Evolutionary conservation across 1,140 invertebrate genomes (phyloP).

Genomic region (Globodera ellingtonae): DNA sequence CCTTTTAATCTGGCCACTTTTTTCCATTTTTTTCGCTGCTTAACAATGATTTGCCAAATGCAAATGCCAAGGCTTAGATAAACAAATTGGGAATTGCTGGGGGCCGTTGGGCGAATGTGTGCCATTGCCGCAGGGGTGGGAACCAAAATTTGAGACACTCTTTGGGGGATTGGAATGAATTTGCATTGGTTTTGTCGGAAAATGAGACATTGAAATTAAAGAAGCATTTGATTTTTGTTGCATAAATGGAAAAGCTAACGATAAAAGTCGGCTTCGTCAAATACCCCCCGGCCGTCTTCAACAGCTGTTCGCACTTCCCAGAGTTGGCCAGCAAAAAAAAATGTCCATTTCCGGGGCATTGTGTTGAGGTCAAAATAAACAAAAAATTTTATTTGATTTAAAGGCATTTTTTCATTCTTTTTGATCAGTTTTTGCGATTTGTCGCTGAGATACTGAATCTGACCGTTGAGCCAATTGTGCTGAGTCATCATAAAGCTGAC

Average conservation of each 20-base stretch:
- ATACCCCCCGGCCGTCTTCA: constrained; percentile 11
- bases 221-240: neutral
- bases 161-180: neutral
- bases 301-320: neutral
- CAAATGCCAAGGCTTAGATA: too few species aligned
- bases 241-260: neutral
- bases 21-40: too few species aligned
- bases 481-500: constrained; percentile 32
- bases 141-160: too few species aligned
- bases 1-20: too few species aligned
- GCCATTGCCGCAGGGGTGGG: too few species aligned
- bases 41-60: too few species aligned
- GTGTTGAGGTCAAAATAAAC: constrained; percentile 30
- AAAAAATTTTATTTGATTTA: too few species aligned
- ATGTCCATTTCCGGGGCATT: constrained; percentile 48
- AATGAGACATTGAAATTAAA: neutral
- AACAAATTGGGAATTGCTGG: too few species aligned
- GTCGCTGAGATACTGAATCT: constrained; percentile 41
- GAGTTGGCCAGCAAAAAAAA: neutral
- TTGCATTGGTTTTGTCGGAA: neutral
- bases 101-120: too few species aligned
- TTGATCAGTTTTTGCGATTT: constrained; percentile 41
- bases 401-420: neutral
- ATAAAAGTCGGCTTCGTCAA: constrained; percentile 4
- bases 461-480: constrained; percentile 39